Percentiles rank a stretch among this genome's conserved stretches.
phyloP scores from a whole-genome alignment of 2,888 invertebrate genomes.

The Drosophila niveifrons region DNA sequence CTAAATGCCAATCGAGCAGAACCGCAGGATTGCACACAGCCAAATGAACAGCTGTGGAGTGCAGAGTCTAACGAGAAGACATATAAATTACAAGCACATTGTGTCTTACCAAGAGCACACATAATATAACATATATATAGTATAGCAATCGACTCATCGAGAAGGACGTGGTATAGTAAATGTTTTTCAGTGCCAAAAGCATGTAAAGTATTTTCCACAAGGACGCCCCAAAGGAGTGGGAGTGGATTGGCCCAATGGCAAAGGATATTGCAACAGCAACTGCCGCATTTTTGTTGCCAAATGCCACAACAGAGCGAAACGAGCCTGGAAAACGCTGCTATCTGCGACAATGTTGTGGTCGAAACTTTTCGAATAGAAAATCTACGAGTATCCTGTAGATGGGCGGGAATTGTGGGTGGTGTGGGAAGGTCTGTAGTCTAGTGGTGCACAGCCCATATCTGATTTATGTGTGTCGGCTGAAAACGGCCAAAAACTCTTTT shows the following conservation, averaged over 20 bases:
- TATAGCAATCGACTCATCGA: constrained; percentile 1
- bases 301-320: constrained; percentile 38
- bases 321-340: constrained; percentile 13
- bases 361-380: constrained; percentile 35
- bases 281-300: constrained; percentile 30
- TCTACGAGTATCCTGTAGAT: constrained; percentile 1
- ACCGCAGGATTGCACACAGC: constrained; percentile 20
- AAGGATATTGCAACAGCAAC: constrained; percentile 14
- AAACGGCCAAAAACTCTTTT: constrained; percentile 21
- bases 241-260: constrained; percentile 2
- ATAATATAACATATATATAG: neutral
- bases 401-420: neutral
- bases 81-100: constrained; percentile 52
- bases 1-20: constrained; percentile 7
- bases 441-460: constrained; percentile 24
- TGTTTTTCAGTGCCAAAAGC: constrained; percentile 52
- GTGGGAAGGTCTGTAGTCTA: neutral
- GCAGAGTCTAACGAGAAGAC: constrained; percentile 27
- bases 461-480: constrained; percentile 42
- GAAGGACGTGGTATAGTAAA: constrained; percentile 7
- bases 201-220: constrained; percentile 51
- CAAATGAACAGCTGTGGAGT: constrained; percentile 20
- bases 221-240: constrained; percentile 13
- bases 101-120: neutral
- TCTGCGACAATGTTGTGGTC: constrained; percentile 54